A percentile compares a stretch with the other conserved stretches of the same genome.
These are phyloP conservation scores for Hyperoplus lanceolatus DNA, from an alignment of 2,797 vertebrate species.

Conservation along the genomic window DNA sequence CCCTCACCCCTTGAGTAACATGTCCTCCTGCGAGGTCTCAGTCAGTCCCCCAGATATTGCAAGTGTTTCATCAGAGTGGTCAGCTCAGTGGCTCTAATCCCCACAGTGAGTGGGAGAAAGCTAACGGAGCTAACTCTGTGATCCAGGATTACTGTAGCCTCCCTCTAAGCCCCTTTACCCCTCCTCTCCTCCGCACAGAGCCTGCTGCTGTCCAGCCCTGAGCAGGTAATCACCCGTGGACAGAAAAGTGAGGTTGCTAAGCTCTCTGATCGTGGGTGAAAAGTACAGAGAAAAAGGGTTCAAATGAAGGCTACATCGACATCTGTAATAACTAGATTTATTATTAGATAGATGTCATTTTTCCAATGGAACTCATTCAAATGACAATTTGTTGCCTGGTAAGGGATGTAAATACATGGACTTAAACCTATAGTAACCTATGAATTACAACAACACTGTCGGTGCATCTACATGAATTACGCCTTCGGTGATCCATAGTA, in stretches of 20 bases:
- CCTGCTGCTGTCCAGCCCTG: slow-evolving; percentile 50
- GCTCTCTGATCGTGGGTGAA: slow-evolving; percentile 35
- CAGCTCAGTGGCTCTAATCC: slow-evolving; percentile 79
- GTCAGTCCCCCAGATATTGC: slow-evolving; percentile 59
- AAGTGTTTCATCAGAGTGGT: slow-evolving; percentile 75
- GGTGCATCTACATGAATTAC: too few species aligned
- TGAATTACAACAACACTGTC: too few species aligned
- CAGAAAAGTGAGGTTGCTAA: slow-evolving; percentile 44
- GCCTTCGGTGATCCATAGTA: too few species aligned
- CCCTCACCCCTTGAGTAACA: slow-evolving; percentile 33
- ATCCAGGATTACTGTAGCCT: slow-evolving; percentile 79
- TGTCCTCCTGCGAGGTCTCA: slow-evolving; percentile 52
- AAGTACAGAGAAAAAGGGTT: slow-evolving; percentile 22
- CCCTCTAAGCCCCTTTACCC: slow-evolving; percentile 67
- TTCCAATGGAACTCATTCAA: too few species aligned
- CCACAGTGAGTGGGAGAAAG: slow-evolving; percentile 70
- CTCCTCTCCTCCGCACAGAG: slow-evolving; percentile 40
- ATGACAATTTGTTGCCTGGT: too few species aligned
- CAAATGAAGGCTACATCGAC: neutral
- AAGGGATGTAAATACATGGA: too few species aligned
- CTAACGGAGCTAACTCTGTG: slow-evolving; percentile 77
- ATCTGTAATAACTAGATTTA: slow-evolving; percentile 2
- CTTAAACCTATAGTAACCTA: too few species aligned
- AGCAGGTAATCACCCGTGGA: slow-evolving; percentile 59
- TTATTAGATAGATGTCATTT: neutral